Conservation (phyloP, 2,113 vertebrate species). For the pig (Sus scrofa) region T2T-Sscrofa CM000818.6:60000501-60001000, state of each 20-base stretch:
- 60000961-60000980: neutral
- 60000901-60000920: neutral
- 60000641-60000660: neutral
- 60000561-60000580: neutral
- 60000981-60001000: neutral
- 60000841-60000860: neutral
- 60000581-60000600: neutral
- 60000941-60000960: neutral
- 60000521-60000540: neutral
- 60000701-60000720: neutral
- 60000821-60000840: neutral
- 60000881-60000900: neutral
- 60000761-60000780: neutral
- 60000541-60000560: neutral
- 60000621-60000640: neutral
- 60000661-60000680: neutral
- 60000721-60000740: slow-evolving; percentile 16
- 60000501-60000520: neutral
- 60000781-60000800: neutral
- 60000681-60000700: neutral
- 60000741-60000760: slow-evolving; percentile 14
- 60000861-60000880: neutral
- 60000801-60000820: neutral
- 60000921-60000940: neutral
- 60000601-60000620: neutral